Evolutionary conservation across 2,113 vertebrate genomes (phyloP).

Genomic region (Mus spicilegus): DNA sequence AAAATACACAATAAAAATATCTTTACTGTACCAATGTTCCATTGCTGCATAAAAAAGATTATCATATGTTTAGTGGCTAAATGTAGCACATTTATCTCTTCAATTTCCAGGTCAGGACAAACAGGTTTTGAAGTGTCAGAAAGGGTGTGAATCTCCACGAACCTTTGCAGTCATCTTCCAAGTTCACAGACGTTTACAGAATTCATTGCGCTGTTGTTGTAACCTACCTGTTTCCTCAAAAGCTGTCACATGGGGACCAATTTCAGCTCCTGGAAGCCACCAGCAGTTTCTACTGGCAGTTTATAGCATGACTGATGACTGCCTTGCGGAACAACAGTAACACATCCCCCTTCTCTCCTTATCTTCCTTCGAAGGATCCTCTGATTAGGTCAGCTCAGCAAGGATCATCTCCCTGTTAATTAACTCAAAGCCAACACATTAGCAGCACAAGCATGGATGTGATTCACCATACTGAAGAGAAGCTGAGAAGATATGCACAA

Average conservation of each 20-base stretch:
- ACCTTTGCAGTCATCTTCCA: neutral
- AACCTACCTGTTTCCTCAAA: neutral
- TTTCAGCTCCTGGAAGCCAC: neutral
- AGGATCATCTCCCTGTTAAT: neutral
- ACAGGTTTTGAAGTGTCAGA: neutral
- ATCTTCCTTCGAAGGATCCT: neutral
- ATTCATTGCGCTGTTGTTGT: neutral
- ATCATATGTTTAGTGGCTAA: neutral
- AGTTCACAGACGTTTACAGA: neutral
- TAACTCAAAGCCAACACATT: neutral
- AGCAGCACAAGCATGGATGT: neutral
- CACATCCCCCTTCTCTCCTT: neutral
- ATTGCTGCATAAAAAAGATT: neutral
- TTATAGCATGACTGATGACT: too few species aligned
- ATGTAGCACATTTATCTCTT: neutral
- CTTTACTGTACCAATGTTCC: neutral
- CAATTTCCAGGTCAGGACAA: neutral
- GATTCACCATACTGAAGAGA: neutral
- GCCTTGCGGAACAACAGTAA: neutral
- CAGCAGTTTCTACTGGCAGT: neutral
- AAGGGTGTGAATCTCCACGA: neutral
- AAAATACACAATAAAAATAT: neutral
- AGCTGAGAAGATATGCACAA: neutral
- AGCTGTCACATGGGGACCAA: neutral
- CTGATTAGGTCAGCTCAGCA: neutral